Evolutionary conservation across 1,140 invertebrate genomes (phyloP).

Genomic region (Watersipora subatra): DNA sequence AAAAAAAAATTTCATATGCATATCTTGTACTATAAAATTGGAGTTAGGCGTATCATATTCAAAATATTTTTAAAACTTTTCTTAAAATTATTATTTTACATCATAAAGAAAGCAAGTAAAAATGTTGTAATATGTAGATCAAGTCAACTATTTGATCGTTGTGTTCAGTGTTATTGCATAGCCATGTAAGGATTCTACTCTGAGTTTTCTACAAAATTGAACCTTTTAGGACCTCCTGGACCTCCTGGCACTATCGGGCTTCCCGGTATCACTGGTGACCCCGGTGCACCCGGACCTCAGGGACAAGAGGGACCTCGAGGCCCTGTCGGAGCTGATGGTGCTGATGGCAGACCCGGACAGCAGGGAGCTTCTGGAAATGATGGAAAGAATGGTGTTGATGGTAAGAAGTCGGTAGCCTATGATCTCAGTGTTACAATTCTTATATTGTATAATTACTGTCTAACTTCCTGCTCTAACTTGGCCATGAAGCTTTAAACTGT

Average conservation of each 20-base stretch:
- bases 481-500: no score
- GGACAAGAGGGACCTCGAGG: conserved; percentile 13
- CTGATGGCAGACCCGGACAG: conserved; percentile 3
- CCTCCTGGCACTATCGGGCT: conserved; percentile 2
- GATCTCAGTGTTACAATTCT: neutral
- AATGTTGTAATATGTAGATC: no score
- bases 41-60: no score
- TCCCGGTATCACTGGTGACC: conserved; percentile 2
- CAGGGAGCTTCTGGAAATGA: neutral
- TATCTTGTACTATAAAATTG: no score
- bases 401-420: neutral
- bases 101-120: no score
- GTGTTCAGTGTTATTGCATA: neutral
- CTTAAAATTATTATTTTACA: no score
- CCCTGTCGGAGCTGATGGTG: conserved; percentile 4
- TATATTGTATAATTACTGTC: neutral
- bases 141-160: neutral
- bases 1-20: no score
- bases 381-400: neutral
- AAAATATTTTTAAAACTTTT: no score
- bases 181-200: no score
- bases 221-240: neutral
- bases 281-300: conserved; percentile 3
- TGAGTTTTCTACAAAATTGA: neutral
- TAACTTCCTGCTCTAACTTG: no score